Conservation (phyloP, 2,113 vertebrate species). For the Speoplatyrhinus poulsoni region DNA sequence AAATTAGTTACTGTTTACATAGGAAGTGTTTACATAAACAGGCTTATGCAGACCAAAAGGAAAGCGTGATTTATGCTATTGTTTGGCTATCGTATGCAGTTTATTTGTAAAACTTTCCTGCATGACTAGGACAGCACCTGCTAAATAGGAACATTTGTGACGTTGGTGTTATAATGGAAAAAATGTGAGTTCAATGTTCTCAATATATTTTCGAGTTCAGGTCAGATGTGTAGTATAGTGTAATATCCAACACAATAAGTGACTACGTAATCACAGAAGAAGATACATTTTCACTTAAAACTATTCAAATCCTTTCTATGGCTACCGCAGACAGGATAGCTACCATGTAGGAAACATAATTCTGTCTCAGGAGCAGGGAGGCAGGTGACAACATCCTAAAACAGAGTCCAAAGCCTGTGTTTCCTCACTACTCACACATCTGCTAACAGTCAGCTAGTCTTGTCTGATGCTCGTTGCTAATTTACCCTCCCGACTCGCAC, state of each 20-base stretch:
- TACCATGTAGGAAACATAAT: constrained; percentile 22
- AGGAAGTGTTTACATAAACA: constrained; percentile 16
- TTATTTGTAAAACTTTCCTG: constrained; percentile 31
- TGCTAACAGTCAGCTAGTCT: constrained; percentile 57
- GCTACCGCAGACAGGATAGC: not conserved
- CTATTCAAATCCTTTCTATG: no score
- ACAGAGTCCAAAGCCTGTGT: constrained; percentile 38
- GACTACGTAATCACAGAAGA: no score
- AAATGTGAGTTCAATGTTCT: not conserved
- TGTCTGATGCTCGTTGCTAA: constrained; percentile 53
- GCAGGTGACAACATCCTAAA: constrained; percentile 23
- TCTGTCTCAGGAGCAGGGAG: constrained; percentile 8
- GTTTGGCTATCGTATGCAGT: constrained; percentile 26
- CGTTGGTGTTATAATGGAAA: not conserved
- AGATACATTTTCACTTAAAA: no score
- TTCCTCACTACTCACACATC: constrained; percentile 59
- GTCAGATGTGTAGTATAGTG: no score
- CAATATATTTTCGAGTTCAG: no score
- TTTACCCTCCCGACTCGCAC: constrained; percentile 46
- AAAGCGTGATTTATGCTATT: constrained; percentile 27
- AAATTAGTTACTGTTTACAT: constrained; percentile 46
- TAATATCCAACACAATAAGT: no score
- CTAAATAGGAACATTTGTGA: constrained; percentile 2
- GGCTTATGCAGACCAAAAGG: constrained; percentile 1
- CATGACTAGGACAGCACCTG: not conserved